Percentiles rank a stretch among this genome's conserved stretches.
Evolutionary conservation across 2,888 invertebrate genomes (phyloP).

Genomic region (Drosophila austrosaltans): DNA sequence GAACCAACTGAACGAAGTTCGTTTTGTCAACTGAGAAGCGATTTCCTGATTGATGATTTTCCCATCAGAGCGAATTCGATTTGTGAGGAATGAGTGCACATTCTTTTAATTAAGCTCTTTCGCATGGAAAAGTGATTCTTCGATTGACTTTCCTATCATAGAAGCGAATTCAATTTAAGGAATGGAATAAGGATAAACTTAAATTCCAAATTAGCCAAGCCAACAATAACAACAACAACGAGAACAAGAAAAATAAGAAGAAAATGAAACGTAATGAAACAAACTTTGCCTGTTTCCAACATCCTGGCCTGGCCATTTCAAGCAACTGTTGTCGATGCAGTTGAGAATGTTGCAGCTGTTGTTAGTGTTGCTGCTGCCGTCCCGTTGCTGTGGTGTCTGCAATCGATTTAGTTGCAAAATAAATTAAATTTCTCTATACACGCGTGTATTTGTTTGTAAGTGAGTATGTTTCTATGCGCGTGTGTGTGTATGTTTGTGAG

Average conservation of each 20-base stretch:
- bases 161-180: conserved; percentile 13
- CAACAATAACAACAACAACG: background rate
- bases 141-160: conserved; percentile 3
- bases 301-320: conserved; percentile 41
- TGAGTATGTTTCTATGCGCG: conserved; percentile 6
- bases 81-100: background rate
- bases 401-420: conserved; percentile 69
- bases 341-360: conserved; percentile 14
- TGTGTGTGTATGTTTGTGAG: conserved; percentile 11
- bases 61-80: background rate
- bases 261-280: conserved; percentile 18
- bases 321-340: conserved; percentile 43
- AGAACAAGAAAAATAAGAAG: background rate
- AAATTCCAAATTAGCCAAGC: conserved; percentile 41
- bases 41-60: background rate
- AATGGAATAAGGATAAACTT: conserved; percentile 22
- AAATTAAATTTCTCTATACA: conserved; percentile 66
- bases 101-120: conserved; percentile 5
- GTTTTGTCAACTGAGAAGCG: background rate
- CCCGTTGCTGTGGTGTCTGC: conserved; percentile 29
- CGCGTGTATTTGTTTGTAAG: conserved; percentile 11
- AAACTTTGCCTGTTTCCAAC: conserved; percentile 45
- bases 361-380: conserved; percentile 4
- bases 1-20: background rate
- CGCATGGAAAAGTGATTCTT: background rate